Evolutionary conservation across 2,113 vertebrate species (phyloP), one percentile per base, ranked within the genome.

Genomic region (Machaerirhynchus nigripectus): DNA sequence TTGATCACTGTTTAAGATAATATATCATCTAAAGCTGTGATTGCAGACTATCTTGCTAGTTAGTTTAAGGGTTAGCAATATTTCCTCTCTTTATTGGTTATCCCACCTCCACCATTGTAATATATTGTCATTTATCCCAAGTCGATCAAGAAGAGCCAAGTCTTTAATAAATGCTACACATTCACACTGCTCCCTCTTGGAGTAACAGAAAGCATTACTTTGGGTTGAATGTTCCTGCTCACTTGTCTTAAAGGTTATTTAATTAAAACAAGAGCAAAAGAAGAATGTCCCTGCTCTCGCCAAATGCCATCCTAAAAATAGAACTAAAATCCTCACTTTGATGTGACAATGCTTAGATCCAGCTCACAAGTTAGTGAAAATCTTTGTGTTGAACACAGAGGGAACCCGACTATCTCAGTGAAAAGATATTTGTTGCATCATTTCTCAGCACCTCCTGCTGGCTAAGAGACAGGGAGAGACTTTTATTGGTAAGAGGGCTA

Each of bases 201-300:
- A 87, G 63, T 50, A 85, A 86, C 20, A 83, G 30, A 61, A 87
- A 85, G 8, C 42, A 76, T 57, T 93, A 21, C 30, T 85, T 73
- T 79, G 55, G 19, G 15, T 83, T 85, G 59, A 83, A 82, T 88
- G 90, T 40, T 93, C 75, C 83, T 80, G 13, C 67, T 81, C 21
- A 78, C 56, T 95, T 93, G 46, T 64, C 83, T 80, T 94, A 85
- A 93, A 96, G 68, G 63, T 88, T 94, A 83, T 53, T 94, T 90
- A 79, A 70, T 89, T 84, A 93, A 96, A 97, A 77, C 68, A 94
- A 28, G 15, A 95, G 69, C 67, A 86, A 80, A 92, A 83, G 61
- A 91, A 80, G 82, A 95, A 95, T 74, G 68, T 50, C 24, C 31
- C 23, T 90, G 39, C 47, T 81, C 47, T 53, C 76, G 68, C 44